Percentiles rank a stretch among this genome's conserved stretches.
Evolutionary conservation across 2,888 invertebrate species (phyloP).

Genomic region (Ophonus ardosiacus): DNA sequence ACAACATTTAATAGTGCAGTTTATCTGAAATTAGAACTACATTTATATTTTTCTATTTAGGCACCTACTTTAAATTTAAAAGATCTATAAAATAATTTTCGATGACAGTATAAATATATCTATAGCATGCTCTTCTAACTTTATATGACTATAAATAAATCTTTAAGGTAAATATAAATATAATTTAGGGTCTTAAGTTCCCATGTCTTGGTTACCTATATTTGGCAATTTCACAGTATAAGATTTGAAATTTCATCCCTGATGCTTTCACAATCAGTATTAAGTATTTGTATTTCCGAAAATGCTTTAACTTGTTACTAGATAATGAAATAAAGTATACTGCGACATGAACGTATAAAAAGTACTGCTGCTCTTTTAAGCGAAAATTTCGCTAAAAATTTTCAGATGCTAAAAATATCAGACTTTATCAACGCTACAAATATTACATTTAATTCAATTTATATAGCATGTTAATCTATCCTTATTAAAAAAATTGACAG

Average conservation of each 20-base stretch:
- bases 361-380: constrained; percentile 4
- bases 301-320: constrained; percentile 43
- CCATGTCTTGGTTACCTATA: constrained; percentile 31
- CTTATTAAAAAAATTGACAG: constrained; percentile 35
- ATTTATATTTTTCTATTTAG: constrained; percentile 34
- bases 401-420: constrained; percentile 48
- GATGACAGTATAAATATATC: constrained; percentile 41
- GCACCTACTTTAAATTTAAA: constrained; percentile 41
- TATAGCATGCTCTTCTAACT: constrained; percentile 29
- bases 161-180: constrained; percentile 13
- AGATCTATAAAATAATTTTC: constrained; percentile 45
- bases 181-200: constrained; percentile 14
- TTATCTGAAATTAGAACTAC: constrained; percentile 46
- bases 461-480: constrained; percentile 44
- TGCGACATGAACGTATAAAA: constrained; percentile 16
- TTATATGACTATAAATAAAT: constrained; percentile 34
- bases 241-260: constrained; percentile 24
- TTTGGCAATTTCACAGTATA: constrained; percentile 45
- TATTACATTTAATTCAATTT: constrained; percentile 48
- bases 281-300: constrained; percentile 24
- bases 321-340: constrained; percentile 12
- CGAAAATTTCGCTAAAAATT: constrained; percentile 24
- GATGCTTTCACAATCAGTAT: constrained; percentile 43
- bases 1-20: constrained; percentile 49
- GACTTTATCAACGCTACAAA: constrained; percentile 47